Conservation (phyloP, 2,888 invertebrate species). For the Philopedon plagiatum region DNA sequence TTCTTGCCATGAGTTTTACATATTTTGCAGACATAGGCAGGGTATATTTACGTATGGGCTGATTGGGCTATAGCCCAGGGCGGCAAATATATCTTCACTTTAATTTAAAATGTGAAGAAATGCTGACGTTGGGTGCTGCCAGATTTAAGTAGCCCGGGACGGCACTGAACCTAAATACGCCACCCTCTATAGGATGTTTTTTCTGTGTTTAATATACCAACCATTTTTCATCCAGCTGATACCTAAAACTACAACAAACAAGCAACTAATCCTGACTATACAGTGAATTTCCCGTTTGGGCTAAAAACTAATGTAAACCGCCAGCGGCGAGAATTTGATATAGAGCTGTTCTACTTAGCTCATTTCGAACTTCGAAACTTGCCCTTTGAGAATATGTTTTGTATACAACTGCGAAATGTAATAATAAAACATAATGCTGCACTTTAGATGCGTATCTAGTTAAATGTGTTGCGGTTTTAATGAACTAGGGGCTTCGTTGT, state of each 20-base stretch:
- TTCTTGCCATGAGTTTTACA: too few relatives aligned
- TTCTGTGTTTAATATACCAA: too few relatives aligned
- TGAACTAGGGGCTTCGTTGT: not conserved
- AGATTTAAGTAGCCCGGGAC: too few relatives aligned
- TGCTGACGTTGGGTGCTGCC: too few relatives aligned
- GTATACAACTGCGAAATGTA: conserved; percentile 9
- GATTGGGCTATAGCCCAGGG: too few relatives aligned
- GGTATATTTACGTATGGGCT: too few relatives aligned
- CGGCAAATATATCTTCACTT: too few relatives aligned
- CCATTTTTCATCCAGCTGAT: too few relatives aligned
- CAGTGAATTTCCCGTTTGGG: conserved; percentile 2
- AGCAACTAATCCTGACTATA: not conserved
- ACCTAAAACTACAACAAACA: not conserved
- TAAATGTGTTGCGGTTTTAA: conserved; percentile 7
- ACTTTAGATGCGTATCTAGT: conserved; percentile 11
- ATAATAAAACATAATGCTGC: conserved; percentile 22
- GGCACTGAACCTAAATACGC: too few relatives aligned
- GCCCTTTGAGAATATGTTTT: conserved; percentile 34
- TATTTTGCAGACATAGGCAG: too few relatives aligned
- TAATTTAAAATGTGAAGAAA: too few relatives aligned
- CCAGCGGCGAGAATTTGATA: conserved; percentile 31
- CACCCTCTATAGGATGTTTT: too few relatives aligned
- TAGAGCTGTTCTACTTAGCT: conserved; percentile 16
- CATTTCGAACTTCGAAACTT: conserved; percentile 16
- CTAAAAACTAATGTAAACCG: conserved; percentile 29